phyloP scores from a whole-genome alignment of 2,888 invertebrate species.

The Stenurella melanura region DNA sequence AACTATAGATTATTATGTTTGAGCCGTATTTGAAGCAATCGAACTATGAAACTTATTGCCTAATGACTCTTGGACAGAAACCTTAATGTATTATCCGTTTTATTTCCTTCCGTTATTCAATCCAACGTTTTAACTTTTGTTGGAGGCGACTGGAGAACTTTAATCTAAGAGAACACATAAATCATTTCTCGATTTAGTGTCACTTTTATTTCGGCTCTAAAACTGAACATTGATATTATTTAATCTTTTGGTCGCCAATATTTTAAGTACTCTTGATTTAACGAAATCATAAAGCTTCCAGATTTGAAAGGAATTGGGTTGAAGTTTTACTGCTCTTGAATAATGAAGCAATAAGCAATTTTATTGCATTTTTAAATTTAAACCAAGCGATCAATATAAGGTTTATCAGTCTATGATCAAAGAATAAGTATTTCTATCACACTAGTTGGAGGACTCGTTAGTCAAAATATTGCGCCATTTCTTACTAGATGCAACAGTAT shows the following conservation, averaged over 20 bases:
- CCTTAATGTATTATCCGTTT: neutral
- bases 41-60: conserved; percentile 9
- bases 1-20: neutral
- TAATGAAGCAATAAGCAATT: neutral
- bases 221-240: conserved; percentile 1
- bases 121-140: conserved; percentile 1
- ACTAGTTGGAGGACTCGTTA: too few species aligned
- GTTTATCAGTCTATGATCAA: neutral
- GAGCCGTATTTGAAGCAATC: neutral
- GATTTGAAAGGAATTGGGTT: conserved; percentile 1
- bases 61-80: conserved; percentile 13
- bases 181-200: neutral
- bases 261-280: conserved; percentile 7
- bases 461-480: too few species aligned
- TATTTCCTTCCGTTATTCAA: conserved; percentile 10
- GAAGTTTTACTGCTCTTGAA: neutral
- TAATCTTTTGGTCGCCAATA: neutral
- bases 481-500: too few species aligned
- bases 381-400: neutral
- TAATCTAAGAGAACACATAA: conserved; percentile 7
- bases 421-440: too few species aligned
- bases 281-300: neutral
- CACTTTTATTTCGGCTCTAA: neutral
- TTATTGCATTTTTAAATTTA: neutral
- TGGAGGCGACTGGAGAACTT: neutral